Base-by-base conservation (phyloP, 2,797 vertebrate genomes). In the Hemitrygon akajei region DNA sequence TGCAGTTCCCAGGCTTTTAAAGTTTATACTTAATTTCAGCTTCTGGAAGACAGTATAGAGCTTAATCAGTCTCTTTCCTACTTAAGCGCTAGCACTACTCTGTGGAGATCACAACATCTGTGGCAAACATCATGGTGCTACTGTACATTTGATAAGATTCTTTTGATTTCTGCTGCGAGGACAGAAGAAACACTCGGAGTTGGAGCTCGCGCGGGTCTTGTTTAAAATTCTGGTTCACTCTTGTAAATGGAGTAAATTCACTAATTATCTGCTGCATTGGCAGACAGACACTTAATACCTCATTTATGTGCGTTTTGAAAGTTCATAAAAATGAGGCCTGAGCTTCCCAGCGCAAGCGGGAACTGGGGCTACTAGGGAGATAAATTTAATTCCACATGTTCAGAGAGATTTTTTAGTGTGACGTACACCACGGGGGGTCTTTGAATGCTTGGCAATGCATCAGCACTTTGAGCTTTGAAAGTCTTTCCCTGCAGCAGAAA, bases 321-420 rank as follows among this genome's bases (percentile, higher is more conserved):
- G 95, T 95, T 96, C 96, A 96, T 94, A 95, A 95, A 96, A 97
- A 96, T 95, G 97, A 97, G 97, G 97, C 96, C 97, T 97, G 97
- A 97, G 97, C 97, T 97, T 96, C 96, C 96, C 96, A 96, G 97
- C 97, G 96, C 96, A 96, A 96, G 97, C 97, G 97, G 96, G 97
- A 97, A 97, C 97, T 97, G 97, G 96, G 96, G 96, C 97, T 97
- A 97, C 97, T 96, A 96, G 95, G 96, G 97, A 96, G 97, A 96
- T 97, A 98, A 97, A 98, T 97, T 98, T 98, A 98, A 98, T 98
- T 98, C 97, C 97, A 97, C 97, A 97, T 98, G 97, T 97, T 97
- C 97, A 97, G 98, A 98, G 98, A 98, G 98, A 98, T 97, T 98
- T 98, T 97, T 97, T 97, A 98, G 98, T 98, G 98, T 98, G 98